phyloP scores from a whole-genome alignment of 2,888 invertebrate species.

The Scotopteryx bipunctaria region DNA sequence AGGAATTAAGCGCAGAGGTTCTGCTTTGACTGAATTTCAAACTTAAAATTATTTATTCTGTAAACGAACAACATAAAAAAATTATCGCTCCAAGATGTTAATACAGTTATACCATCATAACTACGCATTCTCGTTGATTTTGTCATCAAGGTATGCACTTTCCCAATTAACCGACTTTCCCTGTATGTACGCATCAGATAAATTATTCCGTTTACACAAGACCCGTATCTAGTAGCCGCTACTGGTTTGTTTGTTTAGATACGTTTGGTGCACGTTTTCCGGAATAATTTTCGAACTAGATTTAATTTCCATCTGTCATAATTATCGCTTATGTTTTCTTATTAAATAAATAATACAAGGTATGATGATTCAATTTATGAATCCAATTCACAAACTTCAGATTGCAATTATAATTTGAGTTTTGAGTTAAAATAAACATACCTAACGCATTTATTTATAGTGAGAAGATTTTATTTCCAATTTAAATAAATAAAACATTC shows the following conservation, averaged over 20 bases:
- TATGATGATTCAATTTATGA: too few relatives aligned
- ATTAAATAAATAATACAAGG: too few relatives aligned
- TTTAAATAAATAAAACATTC: conserved; percentile 30
- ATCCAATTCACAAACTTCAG: too few relatives aligned
- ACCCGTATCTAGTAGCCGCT: conserved; percentile 50
- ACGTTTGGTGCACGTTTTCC: conserved; percentile 34
- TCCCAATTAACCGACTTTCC: conserved; percentile 60
- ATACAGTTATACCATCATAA: conserved; percentile 16
- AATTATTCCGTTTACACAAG: conserved; percentile 60
- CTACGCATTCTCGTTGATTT: conserved; percentile 33
- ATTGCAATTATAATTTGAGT: too few relatives aligned
- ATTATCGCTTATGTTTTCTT: too few relatives aligned
- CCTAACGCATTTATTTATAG: not conserved
- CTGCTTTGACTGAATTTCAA: too few relatives aligned
- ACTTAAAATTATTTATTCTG: too few relatives aligned
- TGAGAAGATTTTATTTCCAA: not conserved
- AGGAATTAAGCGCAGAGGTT: too few relatives aligned
- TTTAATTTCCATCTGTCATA: conserved; percentile 20
- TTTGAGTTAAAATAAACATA: too few relatives aligned
- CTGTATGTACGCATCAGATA: conserved; percentile 48
- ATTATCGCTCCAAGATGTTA: not conserved
- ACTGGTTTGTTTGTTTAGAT: conserved; percentile 56
- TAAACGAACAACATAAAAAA: too few relatives aligned
- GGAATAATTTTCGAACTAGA: conserved; percentile 18
- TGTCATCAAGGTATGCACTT: conserved; percentile 51